phyloP scores from a whole-genome alignment of 2,888 invertebrate species.

The Rhagophthalmus giganteus region DNA sequence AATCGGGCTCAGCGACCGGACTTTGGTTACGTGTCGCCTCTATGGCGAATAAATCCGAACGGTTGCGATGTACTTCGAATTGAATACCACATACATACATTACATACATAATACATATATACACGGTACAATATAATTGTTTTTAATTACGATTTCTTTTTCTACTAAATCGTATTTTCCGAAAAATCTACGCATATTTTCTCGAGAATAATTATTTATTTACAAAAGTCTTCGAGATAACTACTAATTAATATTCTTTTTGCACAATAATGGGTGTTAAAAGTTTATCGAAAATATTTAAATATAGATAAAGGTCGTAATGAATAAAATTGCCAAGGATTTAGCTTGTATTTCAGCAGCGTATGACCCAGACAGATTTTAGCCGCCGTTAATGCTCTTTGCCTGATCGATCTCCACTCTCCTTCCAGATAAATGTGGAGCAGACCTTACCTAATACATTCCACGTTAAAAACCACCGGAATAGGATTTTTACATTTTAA shows the following conservation, averaged over 20 bases:
- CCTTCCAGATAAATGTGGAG: constrained; percentile 16
- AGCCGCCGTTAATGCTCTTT: constrained; percentile 2
- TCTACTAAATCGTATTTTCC: background rate
- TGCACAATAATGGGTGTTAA: no score
- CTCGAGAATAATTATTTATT: no score
- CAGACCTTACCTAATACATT: constrained; percentile 16
- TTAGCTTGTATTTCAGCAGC: background rate
- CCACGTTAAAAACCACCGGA: constrained; percentile 1
- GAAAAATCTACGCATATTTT: no score
- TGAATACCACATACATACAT: constrained; percentile 10
- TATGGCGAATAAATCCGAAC: constrained; percentile 12
- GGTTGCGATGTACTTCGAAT: constrained; percentile 14
- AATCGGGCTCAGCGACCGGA: constrained; percentile 32
- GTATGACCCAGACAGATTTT: constrained; percentile 11
- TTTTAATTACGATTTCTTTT: background rate
- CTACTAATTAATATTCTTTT: no score
- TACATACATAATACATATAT: constrained; percentile 9
- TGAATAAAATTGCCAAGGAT: no score
- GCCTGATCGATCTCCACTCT: constrained; percentile 12
- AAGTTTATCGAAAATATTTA: no score
- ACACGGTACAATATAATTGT: constrained; percentile 6
- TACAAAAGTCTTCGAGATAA: no score
- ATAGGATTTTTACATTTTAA: no score
- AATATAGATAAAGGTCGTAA: no score
- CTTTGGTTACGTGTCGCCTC: constrained; percentile 30